Evolutionary conservation across 1,140 invertebrate species (phyloP).

Genomic region (Macrocentrus cingulum): DNA sequence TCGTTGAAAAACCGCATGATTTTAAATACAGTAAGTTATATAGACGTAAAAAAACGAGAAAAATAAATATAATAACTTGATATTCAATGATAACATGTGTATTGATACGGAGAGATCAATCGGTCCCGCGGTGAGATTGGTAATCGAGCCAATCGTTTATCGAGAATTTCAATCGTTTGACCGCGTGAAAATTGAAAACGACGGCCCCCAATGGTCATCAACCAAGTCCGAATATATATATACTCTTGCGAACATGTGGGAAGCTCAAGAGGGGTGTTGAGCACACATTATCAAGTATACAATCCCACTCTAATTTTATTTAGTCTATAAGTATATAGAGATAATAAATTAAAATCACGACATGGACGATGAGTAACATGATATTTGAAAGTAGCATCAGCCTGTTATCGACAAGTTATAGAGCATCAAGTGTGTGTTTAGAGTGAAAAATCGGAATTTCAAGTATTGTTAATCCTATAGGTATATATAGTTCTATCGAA

Average conservation of each 20-base stretch:
- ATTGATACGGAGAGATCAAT: conserved; percentile 4
- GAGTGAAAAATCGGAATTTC: too few relatives aligned
- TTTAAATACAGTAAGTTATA: too few relatives aligned
- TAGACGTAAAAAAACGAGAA: too few relatives aligned
- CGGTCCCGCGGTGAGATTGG: neutral
- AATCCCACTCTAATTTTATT: conserved; percentile 15
- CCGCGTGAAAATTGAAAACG: conserved; percentile 17
- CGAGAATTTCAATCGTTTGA: conserved; percentile 14
- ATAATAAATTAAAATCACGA: neutral
- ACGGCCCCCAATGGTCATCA: conserved; percentile 10
- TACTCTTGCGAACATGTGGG: neutral
- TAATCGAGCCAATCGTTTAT: conserved; percentile 18
- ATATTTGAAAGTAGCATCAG: neutral
- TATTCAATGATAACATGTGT: too few relatives aligned
- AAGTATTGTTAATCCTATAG: too few relatives aligned
- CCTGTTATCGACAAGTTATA: too few relatives aligned
- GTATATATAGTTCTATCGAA: too few relatives aligned
- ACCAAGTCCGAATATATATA: neutral
- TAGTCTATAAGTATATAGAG: neutral
- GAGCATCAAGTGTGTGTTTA: too few relatives aligned
- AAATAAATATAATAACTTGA: too few relatives aligned
- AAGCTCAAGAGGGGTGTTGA: neutral
- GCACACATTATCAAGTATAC: conserved; percentile 9
- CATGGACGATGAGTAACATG: neutral
- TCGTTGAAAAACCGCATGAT: too few relatives aligned